Percentiles rank a stretch among this genome's conserved stretches.
Conservation (phyloP, 1,140 invertebrate genomes). For the Metaphire vulgaris region DNA sequence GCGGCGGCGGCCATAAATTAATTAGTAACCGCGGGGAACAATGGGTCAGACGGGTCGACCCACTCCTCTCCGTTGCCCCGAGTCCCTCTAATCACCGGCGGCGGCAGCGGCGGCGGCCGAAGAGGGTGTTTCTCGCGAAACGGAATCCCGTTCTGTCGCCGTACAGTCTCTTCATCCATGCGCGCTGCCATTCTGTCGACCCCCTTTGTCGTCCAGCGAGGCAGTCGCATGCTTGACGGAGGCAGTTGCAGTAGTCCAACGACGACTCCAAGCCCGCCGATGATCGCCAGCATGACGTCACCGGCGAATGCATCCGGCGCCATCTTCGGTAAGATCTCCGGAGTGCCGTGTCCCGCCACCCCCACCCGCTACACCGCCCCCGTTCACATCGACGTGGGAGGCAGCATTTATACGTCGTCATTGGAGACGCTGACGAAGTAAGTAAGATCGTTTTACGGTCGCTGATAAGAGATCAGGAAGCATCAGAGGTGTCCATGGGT, state of each 20-base stretch:
- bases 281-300: constrained; percentile 17
- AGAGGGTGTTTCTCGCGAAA: no score
- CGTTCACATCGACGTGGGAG: constrained; percentile 94
- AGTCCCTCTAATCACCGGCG: no score
- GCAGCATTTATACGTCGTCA: constrained; percentile 91
- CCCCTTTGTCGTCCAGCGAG: constrained; percentile 12
- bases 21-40: no score
- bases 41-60: no score
- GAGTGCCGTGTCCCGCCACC: constrained; percentile 84
- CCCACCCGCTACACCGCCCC: constrained; percentile 86
- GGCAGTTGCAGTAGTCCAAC: constrained; percentile 7
- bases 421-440: constrained; percentile 90
- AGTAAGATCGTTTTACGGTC: no score
- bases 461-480: no score
- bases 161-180: constrained; percentile 1
- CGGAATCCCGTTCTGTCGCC: no score
- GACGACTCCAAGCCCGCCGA: constrained; percentile 12
- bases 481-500: no score
- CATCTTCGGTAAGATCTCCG: constrained; percentile 50
- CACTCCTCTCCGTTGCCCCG: no score
- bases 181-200: constrained; percentile 13
- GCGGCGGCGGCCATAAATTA: no score
- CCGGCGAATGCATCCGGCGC: neutral
- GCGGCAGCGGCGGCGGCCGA: no score
- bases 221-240: neutral